A percentile compares a stretch with the other conserved stretches of the same genome.
Conservation (phyloP, 2,113 vertebrate species). For the Synodontis membranacea region DNA sequence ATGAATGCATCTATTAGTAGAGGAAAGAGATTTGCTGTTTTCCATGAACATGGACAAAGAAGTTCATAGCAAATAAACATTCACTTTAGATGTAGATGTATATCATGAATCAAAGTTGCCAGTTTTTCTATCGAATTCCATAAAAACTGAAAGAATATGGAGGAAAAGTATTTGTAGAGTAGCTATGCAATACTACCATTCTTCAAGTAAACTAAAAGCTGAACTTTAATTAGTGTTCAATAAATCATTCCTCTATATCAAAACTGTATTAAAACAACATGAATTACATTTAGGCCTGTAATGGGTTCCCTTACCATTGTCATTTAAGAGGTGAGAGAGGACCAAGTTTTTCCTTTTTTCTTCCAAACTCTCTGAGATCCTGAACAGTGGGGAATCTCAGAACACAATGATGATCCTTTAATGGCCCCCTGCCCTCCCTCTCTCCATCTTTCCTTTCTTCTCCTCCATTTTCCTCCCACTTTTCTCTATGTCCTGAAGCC, state of each 20-base stretch:
- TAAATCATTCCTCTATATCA: background rate
- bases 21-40: conserved; percentile 46
- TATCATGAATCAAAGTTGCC: background rate
- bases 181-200: background rate
- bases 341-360: background rate
- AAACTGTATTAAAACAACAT: background rate
- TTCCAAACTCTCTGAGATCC: conserved; percentile 31
- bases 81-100: background rate
- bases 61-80: background rate
- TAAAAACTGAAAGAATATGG: background rate
- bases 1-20: conserved; percentile 67
- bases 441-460: conserved; percentile 16
- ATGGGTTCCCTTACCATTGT: background rate
- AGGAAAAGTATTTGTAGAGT: background rate
- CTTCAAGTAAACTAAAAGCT: background rate
- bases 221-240: background rate
- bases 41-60: background rate
- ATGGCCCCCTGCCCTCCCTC: conserved; percentile 56
- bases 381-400: conserved; percentile 48
- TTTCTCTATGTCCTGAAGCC: conserved; percentile 59
- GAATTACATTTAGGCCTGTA: background rate
- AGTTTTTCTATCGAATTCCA: background rate
- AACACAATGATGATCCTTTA: conserved; percentile 58
- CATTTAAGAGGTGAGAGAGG: background rate
- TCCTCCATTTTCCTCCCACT: conserved; percentile 16